These are phyloP conservation scores for Chloebia gouldiae DNA, from an alignment of 2,113 vertebrate species.

Conservation along the genomic window DNA sequence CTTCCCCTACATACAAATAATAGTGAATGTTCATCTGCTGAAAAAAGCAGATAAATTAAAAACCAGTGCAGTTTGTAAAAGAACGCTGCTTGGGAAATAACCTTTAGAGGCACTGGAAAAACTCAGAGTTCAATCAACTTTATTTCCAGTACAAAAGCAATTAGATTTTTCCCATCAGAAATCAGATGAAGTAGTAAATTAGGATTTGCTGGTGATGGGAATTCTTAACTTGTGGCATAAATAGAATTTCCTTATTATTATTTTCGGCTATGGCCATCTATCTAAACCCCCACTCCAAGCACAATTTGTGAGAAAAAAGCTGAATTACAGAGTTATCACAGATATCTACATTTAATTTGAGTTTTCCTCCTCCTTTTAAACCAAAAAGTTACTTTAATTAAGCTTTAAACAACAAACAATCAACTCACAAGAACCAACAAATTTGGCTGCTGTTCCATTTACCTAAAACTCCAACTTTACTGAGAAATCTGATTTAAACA, in stretches of 20 bases:
- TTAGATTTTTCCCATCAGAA: conserved; percentile 72
- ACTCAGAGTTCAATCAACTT: conserved; percentile 75
- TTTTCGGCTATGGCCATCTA: conserved; percentile 38
- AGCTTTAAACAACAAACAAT: background rate
- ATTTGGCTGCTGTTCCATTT: background rate
- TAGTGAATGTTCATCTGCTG: conserved; percentile 14
- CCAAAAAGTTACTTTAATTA: conserved; percentile 3
- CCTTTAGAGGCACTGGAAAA: conserved; percentile 73
- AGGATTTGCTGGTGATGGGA: conserved; percentile 61
- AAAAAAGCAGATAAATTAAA: conserved; percentile 60
- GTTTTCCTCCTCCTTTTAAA: background rate
- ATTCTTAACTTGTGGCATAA: conserved; percentile 49
- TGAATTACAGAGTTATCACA: background rate
- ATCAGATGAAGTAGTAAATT: conserved; percentile 70
- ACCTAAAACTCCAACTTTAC: background rate
- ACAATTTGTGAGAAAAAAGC: conserved; percentile 17
- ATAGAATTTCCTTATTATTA: conserved; percentile 51
- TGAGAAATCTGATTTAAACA: background rate
- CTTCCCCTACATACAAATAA: background rate
- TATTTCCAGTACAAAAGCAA: conserved; percentile 71
- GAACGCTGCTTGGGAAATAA: conserved; percentile 73
- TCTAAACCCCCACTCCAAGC: background rate
- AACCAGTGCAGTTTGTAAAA: conserved; percentile 37
- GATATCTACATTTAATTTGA: background rate
- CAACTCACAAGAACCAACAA: background rate